Evolutionary conservation across 2,888 invertebrate species (phyloP).

Genomic region (Portevinia maculata): DNA sequence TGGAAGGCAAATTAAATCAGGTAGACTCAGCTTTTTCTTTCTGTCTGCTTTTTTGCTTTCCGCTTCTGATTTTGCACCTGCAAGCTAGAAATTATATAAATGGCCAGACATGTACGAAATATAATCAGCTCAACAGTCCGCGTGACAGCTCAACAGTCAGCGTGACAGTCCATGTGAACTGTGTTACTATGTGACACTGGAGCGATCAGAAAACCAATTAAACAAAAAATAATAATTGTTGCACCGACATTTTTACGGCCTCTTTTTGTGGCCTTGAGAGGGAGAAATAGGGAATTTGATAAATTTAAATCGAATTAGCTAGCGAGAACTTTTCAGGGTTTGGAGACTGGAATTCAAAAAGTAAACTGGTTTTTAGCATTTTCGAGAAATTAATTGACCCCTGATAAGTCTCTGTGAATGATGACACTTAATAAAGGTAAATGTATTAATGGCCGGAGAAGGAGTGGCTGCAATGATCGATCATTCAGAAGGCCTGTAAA

Average conservation of each 20-base stretch:
- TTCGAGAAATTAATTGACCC: too few relatives aligned
- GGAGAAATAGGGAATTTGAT: too few relatives aligned
- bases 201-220: constrained; percentile 21
- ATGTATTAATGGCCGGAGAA: too few relatives aligned
- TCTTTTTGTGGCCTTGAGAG: neutral
- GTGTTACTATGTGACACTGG: constrained; percentile 54
- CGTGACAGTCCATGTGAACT: constrained; percentile 27
- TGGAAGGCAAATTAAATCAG: constrained; percentile 28
- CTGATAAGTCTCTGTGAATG: too few relatives aligned
- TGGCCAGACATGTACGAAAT: neutral
- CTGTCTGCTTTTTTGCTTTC: neutral
- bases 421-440: too few relatives aligned
- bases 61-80: constrained; percentile 7
- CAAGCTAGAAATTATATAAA: constrained; percentile 4
- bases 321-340: too few relatives aligned
- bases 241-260: neutral
- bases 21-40: constrained; percentile 21
- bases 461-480: too few relatives aligned
- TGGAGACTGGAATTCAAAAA: too few relatives aligned
- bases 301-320: too few relatives aligned
- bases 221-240: neutral
- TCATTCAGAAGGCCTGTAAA: too few relatives aligned
- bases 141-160: too few relatives aligned
- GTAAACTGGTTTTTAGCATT: too few relatives aligned
- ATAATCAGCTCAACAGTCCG: constrained; percentile 16